Base-by-base conservation (phyloP, 64 coral and sea anemone species). In the Porites australiensis region DNA sequence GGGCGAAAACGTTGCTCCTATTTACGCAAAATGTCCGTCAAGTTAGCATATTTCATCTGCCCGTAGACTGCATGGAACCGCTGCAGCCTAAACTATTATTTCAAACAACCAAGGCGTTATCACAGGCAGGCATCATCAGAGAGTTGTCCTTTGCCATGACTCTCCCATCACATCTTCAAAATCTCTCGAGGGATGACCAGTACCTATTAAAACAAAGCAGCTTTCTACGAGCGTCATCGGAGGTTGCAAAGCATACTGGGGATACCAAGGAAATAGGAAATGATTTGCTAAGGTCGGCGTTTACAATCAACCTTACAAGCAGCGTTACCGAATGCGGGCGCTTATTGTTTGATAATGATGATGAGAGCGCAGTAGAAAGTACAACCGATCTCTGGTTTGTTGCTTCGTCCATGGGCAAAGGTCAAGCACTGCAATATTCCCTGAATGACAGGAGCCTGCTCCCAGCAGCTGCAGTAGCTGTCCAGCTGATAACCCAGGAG, bases 21-120 rank as follows among this genome's bases (percentile, higher is more conserved):
- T 94, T 94, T 70, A 94, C 92, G 14, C 92, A 94, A 59, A 94
- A 94, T 58, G 92, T 94, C 18, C 60, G 49, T 7, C 79, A 46
- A 62, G 92, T 94, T 21, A 89, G 74, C 4, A 80, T 94, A n/a
- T 84, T 62, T 19, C 87, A 94, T 22, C 63, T 94, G 8, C 73
- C 84, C 37, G 57, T 51, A 54, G 86, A 89, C 18, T 48, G 50
- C 10, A 54, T 12, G 43, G 92, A 94, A 72, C 53, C 75, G 22
- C 62, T 70, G 12, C n/a, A 89, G 52, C 86, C 87, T 63, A 58
- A 83, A 6, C 77, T 89, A 72, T 58, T 94, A 50, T 89, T 94
- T 74, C 12, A 61, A 12, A 45, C 89, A 21, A 50, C 64, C 44
- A 94, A 94, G 71, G 72, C 80, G 10, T 72, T 57, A 3, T 57